Evolutionary conservation across 2,113 vertebrate species (phyloP), one percentile per base, ranked within the genome.

Genomic region (Thunnus thynnus): DNA sequence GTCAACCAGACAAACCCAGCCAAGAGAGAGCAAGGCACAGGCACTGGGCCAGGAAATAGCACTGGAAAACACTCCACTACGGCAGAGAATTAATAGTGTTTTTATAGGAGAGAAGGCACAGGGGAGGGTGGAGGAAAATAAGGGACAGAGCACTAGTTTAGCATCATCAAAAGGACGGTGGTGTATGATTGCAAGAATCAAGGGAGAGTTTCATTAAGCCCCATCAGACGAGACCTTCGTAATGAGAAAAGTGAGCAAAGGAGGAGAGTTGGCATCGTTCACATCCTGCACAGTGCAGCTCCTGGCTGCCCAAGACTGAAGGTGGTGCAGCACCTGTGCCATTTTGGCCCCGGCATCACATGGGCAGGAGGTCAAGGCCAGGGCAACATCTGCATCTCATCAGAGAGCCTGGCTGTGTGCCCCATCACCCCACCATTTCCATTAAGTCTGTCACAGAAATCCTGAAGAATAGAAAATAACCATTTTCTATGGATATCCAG

Each of bases 371-470:
- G 91, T 92, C 86, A 92, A 92, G 88, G 90, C 91, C 92, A 72
- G 91, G 88, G 89, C 92, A 94, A 94, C 92, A 94, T 94, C 93
- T 95, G 92, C 88, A 94, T 72, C 88, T 56, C 91, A 92, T 87
- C 81, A 90, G 91, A 91, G 89, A 51, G 87, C 76, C 92, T 92
- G 93, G 90, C 82, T 65, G 54, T 10, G 63, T 50, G 88, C 90
- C 91, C 27, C 17, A 20, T 13, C 76, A 55, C 78, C 50, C 30
- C 75, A 57, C 6, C 27, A 70, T 41, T 41, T 41, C 8, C 36
- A 41, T 41, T 41, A 55, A 56, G 69, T 47, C 25, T 78, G 51
- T 70, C 78, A 57, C 50, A 58, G 71, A 67, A 52, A 76, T 61
- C 60, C 86, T 61, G 14, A 80, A 90, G 68, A 86, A 89, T 84